Evolutionary conservation across 2,888 invertebrate species (phyloP).

Genomic region (Petrolisthes cinctipes): DNA sequence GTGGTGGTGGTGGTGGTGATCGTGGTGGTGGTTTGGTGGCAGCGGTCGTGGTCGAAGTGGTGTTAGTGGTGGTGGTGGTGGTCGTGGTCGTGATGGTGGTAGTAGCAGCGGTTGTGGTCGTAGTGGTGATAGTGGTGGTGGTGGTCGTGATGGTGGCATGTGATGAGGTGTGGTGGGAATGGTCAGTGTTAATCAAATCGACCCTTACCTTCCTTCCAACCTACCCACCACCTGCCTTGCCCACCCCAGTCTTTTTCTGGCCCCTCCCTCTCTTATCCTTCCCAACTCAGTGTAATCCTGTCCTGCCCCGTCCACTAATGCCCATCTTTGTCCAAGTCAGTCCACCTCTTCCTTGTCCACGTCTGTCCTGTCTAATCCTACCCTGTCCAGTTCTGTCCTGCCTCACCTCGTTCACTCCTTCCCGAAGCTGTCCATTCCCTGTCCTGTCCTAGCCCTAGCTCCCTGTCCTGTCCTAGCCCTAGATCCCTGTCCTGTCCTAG

Average conservation of each 20-base stretch:
- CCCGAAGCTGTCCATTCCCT: not conserved
- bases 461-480: not conserved
- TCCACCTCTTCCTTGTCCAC: not conserved
- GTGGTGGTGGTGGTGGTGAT: no score
- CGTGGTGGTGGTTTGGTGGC: no score
- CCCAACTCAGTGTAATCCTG: not conserved
- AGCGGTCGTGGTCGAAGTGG: no score
- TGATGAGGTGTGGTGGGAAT: not conserved
- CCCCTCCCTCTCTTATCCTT: not conserved
- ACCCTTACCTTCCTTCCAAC: not conserved
- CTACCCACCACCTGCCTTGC: not conserved
- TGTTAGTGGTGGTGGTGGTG: no score
- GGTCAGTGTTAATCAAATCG: constrained; percentile 2
- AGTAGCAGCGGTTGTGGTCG: no score
- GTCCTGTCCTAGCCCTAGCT: not conserved
- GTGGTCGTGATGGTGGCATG: not conserved
- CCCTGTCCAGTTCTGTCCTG: not conserved
- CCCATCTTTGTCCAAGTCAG: not conserved
- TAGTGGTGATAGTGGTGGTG: not conserved
- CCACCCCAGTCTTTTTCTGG: not conserved
- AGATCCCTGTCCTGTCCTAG: not conserved
- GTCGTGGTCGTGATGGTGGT: not conserved
- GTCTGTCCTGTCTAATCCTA: not conserved
- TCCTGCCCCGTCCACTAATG: not conserved
- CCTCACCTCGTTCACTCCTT: no score